Base-by-base conservation (phyloP, 2,797 vertebrate species). In the Characodon lateralis region DNA sequence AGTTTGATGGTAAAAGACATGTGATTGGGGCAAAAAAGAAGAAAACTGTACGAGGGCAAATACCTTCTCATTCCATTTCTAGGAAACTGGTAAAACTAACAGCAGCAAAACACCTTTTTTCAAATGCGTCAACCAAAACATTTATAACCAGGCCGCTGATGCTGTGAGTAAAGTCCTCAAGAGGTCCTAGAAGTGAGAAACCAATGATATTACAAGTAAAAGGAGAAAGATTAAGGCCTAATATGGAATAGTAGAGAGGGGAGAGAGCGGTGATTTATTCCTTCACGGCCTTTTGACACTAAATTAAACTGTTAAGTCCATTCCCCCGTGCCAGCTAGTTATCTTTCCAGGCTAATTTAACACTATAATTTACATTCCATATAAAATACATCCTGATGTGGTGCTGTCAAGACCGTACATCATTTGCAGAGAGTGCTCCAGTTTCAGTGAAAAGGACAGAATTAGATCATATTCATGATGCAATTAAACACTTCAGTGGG, bases 401-500 rank as follows among this genome's bases (percentile, higher is more conserved):
- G 94, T 88, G 89, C 96, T 97, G 97, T 97, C 96, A 96, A 92
- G 94, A 95, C 96, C 92, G 96, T 98, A 98, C 96, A 99, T 99
- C 98, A 98, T 97, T 97, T 95, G 96, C 96, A 95, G 96, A 96
- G 97, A 97, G 97, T 97, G 94, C 96, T 97, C 96, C 96, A 96
- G 97, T 98, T 98, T 95, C 97, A 96, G 96, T 95, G 96, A 97
- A 98, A 98, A 98, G 97, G 98, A 98, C 97, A 96, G 98, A 99
- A 99, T 99, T 99, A 99, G 98, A 99, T 99, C 97, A 98, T 98
- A 98, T 99, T 99, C 98, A 99, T 98, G 97, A 99, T 98, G 98
- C 98, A 99, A 99, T 99, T 99, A 99, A 99, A 99, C 98, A 99
- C 98, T 99, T 99, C 98, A 98, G 96, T 98, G 98, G 97, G 97